A percentile compares a stretch with the other conserved stretches of the same genome.
Evolutionary conservation across 1,140 invertebrate species (phyloP).

Genomic region (Ceratoteleas bidentatus): DNA sequence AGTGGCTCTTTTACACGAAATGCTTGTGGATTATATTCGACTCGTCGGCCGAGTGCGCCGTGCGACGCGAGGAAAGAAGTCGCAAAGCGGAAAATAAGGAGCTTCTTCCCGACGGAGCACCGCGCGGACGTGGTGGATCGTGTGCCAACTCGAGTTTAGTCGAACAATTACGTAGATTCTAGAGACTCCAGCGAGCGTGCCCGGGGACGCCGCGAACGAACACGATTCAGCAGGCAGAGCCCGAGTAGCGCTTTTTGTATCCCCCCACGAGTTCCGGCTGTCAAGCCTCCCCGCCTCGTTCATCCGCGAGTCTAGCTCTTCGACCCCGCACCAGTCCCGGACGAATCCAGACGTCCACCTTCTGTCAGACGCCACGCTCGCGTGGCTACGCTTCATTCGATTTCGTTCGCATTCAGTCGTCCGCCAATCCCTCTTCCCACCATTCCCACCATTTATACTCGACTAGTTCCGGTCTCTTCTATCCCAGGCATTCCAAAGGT

Average conservation of each 20-base stretch:
- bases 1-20: conserved; percentile 68
- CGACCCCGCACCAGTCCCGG: conserved; percentile 42
- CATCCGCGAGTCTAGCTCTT: too few relatives aligned
- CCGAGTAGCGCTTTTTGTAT: too few relatives aligned
- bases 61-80: conserved; percentile 67
- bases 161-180: conserved; percentile 58
- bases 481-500: too few relatives aligned
- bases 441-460: too few relatives aligned
- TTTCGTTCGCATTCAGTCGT: conserved; percentile 33
- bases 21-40: conserved; percentile 69
- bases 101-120: conserved; percentile 62
- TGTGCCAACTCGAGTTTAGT: conserved; percentile 66
- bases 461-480: too few relatives aligned
- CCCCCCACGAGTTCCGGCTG: too few relatives aligned
- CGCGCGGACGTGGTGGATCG: conserved; percentile 66
- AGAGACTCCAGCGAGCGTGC: conserved; percentile 48
- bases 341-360: conserved; percentile 49
- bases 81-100: conserved; percentile 63
- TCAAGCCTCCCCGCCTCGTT: too few relatives aligned
- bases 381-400: conserved; percentile 53
- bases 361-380: conserved; percentile 23
- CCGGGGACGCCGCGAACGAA: background rate
- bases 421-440: conserved; percentile 7
- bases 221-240: too few relatives aligned
- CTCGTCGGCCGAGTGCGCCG: conserved; percentile 66